Evolutionary conservation across 2,113 vertebrate species (phyloP).

Genomic region (Anarrhichthys ocellatus): DNA sequence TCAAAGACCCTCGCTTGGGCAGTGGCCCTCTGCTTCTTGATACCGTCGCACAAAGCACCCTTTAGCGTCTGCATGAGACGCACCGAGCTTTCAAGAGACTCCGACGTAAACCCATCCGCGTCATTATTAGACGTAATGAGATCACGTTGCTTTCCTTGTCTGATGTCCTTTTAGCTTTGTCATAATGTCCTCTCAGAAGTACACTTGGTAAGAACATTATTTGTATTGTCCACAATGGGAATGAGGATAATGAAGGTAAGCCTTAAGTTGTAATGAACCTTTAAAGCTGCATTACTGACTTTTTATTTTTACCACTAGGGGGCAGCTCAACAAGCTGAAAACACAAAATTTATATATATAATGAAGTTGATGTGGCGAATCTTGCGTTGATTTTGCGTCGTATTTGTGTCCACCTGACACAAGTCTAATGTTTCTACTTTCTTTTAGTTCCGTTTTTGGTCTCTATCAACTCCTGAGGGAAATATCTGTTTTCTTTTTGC

Average conservation of each 20-base stretch:
- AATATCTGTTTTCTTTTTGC: not conserved
- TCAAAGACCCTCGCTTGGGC: too few relatives aligned
- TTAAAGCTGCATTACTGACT: not conserved
- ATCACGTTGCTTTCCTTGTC: not conserved
- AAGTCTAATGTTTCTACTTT: not conserved
- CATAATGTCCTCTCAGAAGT: not conserved
- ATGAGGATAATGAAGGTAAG: not conserved
- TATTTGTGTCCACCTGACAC: not conserved
- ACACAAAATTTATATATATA: not conserved
- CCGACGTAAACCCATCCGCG: not conserved
- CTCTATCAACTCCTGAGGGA: not conserved
- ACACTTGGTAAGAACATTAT: not conserved
- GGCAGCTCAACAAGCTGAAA: not conserved
- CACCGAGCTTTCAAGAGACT: not conserved
- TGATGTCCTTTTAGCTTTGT: not conserved
- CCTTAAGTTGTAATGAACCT: not conserved
- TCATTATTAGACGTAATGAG: not conserved
- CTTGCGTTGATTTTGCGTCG: not conserved
- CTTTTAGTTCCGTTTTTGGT: not conserved
- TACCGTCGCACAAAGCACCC: not conserved
- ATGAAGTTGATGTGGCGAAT: not conserved
- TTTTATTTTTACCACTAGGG: not conserved
- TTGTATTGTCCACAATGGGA: not conserved
- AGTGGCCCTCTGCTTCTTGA: too few relatives aligned
- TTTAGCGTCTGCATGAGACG: not conserved